Percentiles rank a stretch among this genome's conserved stretches.
phyloP scores from a whole-genome alignment of 2,888 invertebrate species.

The Drosophila mercatorum region DNA sequence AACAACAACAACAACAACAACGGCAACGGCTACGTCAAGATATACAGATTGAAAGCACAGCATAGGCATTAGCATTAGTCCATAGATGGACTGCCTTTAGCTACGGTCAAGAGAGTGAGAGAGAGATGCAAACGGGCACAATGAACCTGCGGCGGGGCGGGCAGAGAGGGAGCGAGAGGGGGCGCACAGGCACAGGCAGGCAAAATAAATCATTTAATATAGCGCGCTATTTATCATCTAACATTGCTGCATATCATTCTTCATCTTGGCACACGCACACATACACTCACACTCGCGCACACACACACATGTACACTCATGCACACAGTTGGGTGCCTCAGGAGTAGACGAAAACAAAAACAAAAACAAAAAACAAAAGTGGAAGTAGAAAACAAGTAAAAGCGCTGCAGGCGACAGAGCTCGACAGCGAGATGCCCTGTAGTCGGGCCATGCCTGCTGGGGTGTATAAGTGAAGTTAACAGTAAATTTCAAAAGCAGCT shows the following conservation, averaged over 20 bases:
- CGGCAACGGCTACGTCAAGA: slow-evolving; percentile 13
- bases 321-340: slow-evolving; percentile 70
- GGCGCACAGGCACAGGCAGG: slow-evolving; percentile 18
- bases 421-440: slow-evolving; percentile 13
- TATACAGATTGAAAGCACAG: slow-evolving; percentile 46
- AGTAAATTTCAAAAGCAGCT: not conserved
- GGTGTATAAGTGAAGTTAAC: not conserved
- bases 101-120: slow-evolving; percentile 43
- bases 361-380: slow-evolving; percentile 39
- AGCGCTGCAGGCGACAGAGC: not conserved
- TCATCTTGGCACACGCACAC: slow-evolving; percentile 58
- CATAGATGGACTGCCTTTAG: slow-evolving; percentile 44
- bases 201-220: slow-evolving; percentile 77
- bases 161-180: slow-evolving; percentile 7
- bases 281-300: slow-evolving; percentile 25
- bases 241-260: slow-evolving; percentile 74
- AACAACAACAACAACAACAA: slow-evolving; percentile 22
- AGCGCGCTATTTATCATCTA: slow-evolving; percentile 79
- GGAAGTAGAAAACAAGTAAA: slow-evolving; percentile 42
- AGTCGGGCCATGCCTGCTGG: not conserved
- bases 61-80: slow-evolving; percentile 56
- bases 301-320: slow-evolving; percentile 18
- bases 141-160: slow-evolving; percentile 56
- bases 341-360: slow-evolving; percentile 44
- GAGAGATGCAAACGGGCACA: slow-evolving; percentile 57